Evolutionary conservation across 2,113 vertebrate species (phyloP).

Genomic region (Mobula birostris): DNA sequence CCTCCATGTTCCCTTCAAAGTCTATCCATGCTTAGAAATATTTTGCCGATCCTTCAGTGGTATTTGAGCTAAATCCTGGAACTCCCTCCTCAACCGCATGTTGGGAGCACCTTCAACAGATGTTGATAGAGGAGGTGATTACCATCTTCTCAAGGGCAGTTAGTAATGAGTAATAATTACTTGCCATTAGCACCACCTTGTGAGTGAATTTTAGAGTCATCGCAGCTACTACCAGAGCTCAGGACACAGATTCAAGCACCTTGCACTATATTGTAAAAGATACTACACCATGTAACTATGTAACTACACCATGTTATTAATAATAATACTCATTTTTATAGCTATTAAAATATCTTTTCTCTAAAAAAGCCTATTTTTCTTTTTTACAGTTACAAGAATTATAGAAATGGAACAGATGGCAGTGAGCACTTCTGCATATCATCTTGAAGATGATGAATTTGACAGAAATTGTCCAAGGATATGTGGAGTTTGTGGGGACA

Average conservation of each 20-base stretch:
- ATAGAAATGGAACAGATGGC: conserved; percentile 65
- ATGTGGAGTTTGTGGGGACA: conserved; percentile 91
- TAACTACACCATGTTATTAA: not conserved
- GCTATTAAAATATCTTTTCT: not conserved
- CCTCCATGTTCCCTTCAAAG: too few relatives aligned
- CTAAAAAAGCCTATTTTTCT: not conserved
- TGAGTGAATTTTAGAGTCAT: too few relatives aligned
- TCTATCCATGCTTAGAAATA: too few relatives aligned
- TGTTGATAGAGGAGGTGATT: too few relatives aligned
- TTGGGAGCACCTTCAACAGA: too few relatives aligned
- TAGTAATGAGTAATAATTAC: too few relatives aligned
- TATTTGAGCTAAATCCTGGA: too few relatives aligned
- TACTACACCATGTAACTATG: not conserved
- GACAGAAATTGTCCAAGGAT: conserved; percentile 78
- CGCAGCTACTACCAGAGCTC: not conserved
- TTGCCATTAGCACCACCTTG: too few relatives aligned
- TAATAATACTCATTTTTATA: not conserved
- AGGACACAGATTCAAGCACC: not conserved
- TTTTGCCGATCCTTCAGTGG: too few relatives aligned
- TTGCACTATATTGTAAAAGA: not conserved
- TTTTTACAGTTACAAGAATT: not conserved
- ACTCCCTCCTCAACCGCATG: too few relatives aligned
- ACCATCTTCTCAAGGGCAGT: too few relatives aligned
- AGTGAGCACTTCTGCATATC: conserved; percentile 67
- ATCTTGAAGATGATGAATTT: conserved; percentile 55